Base-by-base conservation (phyloP, 2,113 vertebrate species). In the Laterallus jamaicensis region DNA sequence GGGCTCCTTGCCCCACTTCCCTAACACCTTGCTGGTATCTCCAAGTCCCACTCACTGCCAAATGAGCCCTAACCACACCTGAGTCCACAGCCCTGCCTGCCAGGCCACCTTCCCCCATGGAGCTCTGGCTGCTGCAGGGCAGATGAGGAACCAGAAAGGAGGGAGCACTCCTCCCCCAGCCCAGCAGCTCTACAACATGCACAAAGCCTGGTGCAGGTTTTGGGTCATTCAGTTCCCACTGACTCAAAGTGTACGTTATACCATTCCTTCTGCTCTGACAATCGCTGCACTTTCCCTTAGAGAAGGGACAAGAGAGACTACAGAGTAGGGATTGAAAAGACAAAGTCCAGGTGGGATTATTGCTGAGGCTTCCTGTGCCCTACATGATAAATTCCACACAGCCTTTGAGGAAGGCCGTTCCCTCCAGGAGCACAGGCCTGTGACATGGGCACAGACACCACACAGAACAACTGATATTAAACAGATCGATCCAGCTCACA, bases 71-170 rank as follows among this genome's bases (percentile, higher is more conserved):
- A 42, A 14, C 59, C 40, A 59, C 12, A n/a, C n/a, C 64, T 8
- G 15, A 24, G n/a, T 21, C 9, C 9, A 0, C 55, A 58, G 49
- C 55, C 50, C 9, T 6, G 25, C 12, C 50, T 31, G n/a, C 7
- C 14, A 35, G 11, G 32, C 37, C 15, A 5, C 0, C 37, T 35
- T 31, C 7, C 24, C 44, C 39, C 1, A 0, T 4, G 1, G 19
- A 74, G 40, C 55, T 68, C 60, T 67, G 54, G 17, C 50, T 50
- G 49, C 80, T 62, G n/a, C 55, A 58, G 64, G 42, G 64, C 32
- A 85, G 35, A 24, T 24, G 42, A 52, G 32, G 40, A 67, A 56
- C 28, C 66, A 56, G 35, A 39, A 40, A 35, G 68, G 32, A 68
- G 17, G 13, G 42, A 37, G 13, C 52, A 3, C 15, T 70, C 89